Evolutionary conservation across 1,140 invertebrate genomes (phyloP).

Genomic region (Trinorchestia longiramus): DNA sequence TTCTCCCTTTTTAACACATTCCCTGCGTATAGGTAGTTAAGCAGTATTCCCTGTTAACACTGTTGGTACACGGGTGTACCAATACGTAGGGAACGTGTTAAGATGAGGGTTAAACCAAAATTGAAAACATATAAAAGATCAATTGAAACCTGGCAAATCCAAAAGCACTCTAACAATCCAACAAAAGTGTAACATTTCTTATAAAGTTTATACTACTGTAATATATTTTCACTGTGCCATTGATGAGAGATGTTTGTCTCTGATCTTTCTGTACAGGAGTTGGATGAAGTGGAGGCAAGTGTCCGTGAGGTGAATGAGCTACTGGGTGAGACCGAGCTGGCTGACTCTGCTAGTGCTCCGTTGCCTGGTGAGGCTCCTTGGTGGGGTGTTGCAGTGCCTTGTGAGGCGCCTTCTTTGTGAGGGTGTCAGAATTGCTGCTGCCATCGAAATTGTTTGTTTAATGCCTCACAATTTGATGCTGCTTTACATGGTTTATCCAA

Average conservation of each 20-base stretch:
- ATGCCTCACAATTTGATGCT: too few species aligned
- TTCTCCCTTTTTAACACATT: too few species aligned
- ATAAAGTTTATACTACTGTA: not conserved
- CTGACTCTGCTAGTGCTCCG: not conserved
- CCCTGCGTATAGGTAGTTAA: too few species aligned
- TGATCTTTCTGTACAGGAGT: constrained; percentile 63
- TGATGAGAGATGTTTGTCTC: not conserved
- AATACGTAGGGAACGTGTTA: too few species aligned
- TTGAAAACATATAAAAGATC: not conserved
- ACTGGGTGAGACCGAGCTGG: constrained; percentile 74
- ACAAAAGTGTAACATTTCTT: not conserved
- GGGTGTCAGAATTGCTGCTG: too few species aligned
- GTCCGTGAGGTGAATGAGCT: constrained; percentile 81
- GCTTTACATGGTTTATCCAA: too few species aligned
- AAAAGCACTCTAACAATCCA: not conserved
- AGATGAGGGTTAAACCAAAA: not conserved
- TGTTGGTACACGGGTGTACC: too few species aligned
- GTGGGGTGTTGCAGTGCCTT: not conserved
- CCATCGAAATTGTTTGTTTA: too few species aligned
- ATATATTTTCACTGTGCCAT: not conserved
- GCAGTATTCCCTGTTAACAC: too few species aligned
- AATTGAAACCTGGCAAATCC: not conserved
- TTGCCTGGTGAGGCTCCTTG: not conserved
- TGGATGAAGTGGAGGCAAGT: constrained; percentile 82
- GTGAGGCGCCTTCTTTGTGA: not conserved